A percentile compares a stretch with the other conserved stretches of the same genome.
These are phyloP conservation scores for Dendropsophus ebraccatus DNA, from an alignment of 2,113 vertebrate genomes.

Conservation along the genomic window DNA sequence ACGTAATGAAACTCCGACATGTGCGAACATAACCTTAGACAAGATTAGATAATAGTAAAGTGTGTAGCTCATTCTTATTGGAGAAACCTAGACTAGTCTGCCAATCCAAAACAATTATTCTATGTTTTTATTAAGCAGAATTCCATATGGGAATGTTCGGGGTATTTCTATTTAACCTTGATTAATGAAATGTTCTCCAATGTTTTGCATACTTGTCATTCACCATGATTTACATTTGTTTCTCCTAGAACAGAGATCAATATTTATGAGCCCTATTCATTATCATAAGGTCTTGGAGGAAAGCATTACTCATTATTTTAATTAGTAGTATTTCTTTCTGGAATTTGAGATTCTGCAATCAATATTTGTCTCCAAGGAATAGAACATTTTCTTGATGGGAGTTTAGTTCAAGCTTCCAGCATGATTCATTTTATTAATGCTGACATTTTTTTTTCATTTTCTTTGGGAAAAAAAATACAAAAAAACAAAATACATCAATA, in stretches of 20 bases:
- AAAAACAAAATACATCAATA: slow-evolving; percentile 8
- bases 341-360: slow-evolving; percentile 46
- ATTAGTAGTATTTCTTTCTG: slow-evolving; percentile 56
- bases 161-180: slow-evolving; percentile 48
- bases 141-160: slow-evolving; percentile 38
- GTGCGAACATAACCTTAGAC: no score
- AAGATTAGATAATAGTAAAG: background rate
- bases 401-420: slow-evolving; percentile 32
- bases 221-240: slow-evolving; percentile 58
- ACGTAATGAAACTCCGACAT: no score
- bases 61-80: background rate
- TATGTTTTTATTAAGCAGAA: background rate
- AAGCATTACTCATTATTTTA: slow-evolving; percentile 58
- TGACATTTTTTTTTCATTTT: background rate
- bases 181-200: slow-evolving; percentile 52
- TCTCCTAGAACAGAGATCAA: slow-evolving; percentile 54
- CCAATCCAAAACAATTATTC: background rate
- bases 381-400: slow-evolving; percentile 42
- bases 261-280: slow-evolving; percentile 58
- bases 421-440: slow-evolving; percentile 32
- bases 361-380: slow-evolving; percentile 51
- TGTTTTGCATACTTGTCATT: slow-evolving; percentile 55
- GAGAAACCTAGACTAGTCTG: background rate
- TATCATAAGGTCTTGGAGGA: slow-evolving; percentile 44
- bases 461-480: background rate